Base-by-base conservation (phyloP, 2,888 invertebrate genomes). In the Colletes collaris region DNA sequence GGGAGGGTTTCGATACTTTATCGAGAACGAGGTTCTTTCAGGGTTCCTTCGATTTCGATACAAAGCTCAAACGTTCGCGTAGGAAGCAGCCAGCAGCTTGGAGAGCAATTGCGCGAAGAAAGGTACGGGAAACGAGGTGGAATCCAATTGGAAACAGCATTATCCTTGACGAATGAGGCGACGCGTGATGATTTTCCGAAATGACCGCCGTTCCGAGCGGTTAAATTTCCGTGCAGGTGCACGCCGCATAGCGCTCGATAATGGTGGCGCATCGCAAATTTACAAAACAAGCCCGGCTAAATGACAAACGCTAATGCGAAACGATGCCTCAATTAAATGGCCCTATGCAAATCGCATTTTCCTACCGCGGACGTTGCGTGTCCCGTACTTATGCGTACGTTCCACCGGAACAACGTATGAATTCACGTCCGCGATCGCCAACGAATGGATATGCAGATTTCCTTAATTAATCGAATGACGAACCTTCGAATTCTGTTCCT, bases 291-390 rank as follows among this genome's bases (percentile, higher is more conserved):
- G 76, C 74, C 82, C 68, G 62, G 77, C 75, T 79, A 86, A 86
- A 86, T 82, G 86, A 86, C 83, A 82, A 83, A 86, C 81, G 78
- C 74, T 83, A 86, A 86, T 86, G 79, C 75, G 79, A 79, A 84
- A 75, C 82, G 86, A 86, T 86, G 77, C 77, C 77, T 83, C 82
- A 81, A 86, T 86, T 86, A 86, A 83, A 81, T 75, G 81, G 67
- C 66, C 60, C 82, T 77, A 79, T 84, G 84, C 79, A 85, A 85
- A 85, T 85, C 77, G 79, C 76, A 75, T 85, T 82, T 81, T 80
- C 81, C 73, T 74, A 58, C 16, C 62, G 40, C 63, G 58, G 49
- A 19, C n/a, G 55, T 52, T 37, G 64, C 69, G 64, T 27, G 79
- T 78, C 56, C 65, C 50, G 52, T 52, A 62, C 56, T 72, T 73